Conservation (phyloP, 2,797 vertebrate species). For the Fistularia commersonii region DNA sequence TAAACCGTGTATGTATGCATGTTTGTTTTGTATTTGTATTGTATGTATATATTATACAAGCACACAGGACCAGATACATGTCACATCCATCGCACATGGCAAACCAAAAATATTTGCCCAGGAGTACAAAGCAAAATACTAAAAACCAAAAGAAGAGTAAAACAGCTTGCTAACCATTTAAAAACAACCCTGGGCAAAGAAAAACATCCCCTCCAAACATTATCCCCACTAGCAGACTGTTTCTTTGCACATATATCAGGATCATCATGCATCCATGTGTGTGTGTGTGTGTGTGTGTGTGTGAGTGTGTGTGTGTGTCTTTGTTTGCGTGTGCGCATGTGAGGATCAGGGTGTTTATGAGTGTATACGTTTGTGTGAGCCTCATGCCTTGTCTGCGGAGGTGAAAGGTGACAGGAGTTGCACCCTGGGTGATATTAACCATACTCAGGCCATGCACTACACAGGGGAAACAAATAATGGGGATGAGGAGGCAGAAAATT, state of each 20-base stretch:
- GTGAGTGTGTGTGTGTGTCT: slow-evolving; percentile 19
- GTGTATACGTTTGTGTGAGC: slow-evolving; percentile 57
- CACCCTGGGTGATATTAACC: slow-evolving; percentile 77
- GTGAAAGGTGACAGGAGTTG: slow-evolving; percentile 19
- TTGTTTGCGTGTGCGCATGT: slow-evolving; percentile 41
- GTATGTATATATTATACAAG: slow-evolving; percentile 76
- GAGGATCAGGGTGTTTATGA: slow-evolving; percentile 3
- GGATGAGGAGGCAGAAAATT: slow-evolving; percentile 40
- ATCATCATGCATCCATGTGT: slow-evolving; percentile 67
- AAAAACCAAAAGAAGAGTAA: slow-evolving; percentile 55
- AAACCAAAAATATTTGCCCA: slow-evolving; percentile 38
- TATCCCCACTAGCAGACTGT: slow-evolving; percentile 55
- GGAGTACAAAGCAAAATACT: slow-evolving; percentile 56
- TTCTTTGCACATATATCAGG: slow-evolving; percentile 75
- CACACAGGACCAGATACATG: slow-evolving; percentile 72
- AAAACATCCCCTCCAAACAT: slow-evolving; percentile 37
- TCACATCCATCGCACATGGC: slow-evolving; percentile 58
- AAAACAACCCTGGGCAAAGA: slow-evolving; percentile 59
- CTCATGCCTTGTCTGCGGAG: slow-evolving; percentile 68
- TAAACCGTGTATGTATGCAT: slow-evolving; percentile 75
- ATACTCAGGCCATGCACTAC: slow-evolving; percentile 93
- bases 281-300: slow-evolving; percentile 26
- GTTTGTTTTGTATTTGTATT: slow-evolving; percentile 64
- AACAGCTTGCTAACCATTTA: slow-evolving; percentile 57
- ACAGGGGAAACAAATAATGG: slow-evolving; percentile 45